Conservation (phyloP, 2,888 invertebrate species). For the Dryococelus australis region DNA sequence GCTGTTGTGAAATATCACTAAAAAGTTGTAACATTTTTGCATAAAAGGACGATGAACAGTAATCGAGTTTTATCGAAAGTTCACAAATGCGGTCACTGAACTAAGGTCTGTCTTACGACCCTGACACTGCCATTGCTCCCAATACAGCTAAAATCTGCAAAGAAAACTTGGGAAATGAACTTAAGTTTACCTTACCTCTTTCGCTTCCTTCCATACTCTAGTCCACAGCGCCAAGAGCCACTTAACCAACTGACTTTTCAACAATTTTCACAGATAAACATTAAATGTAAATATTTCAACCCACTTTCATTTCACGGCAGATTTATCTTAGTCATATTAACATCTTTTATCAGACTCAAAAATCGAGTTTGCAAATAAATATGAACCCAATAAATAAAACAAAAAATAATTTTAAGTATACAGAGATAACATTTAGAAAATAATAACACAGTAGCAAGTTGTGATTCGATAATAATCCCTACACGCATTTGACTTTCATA, state of each 20-base stretch:
- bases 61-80: not conserved
- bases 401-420: not conserved
- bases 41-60: not conserved
- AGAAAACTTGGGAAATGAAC: constrained; percentile 33
- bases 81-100: constrained; percentile 66
- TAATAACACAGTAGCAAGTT: not conserved
- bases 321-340: not conserved
- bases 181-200: constrained; percentile 54
- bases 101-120: constrained; percentile 65
- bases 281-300: constrained; percentile 49
- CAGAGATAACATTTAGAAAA: not conserved
- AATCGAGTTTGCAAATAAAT: no score
- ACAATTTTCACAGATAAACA: constrained; percentile 25
- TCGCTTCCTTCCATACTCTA: constrained; percentile 56
- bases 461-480: not conserved
- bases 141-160: constrained; percentile 46
- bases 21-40: not conserved
- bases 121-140: constrained; percentile 69
- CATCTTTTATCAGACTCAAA: not conserved
- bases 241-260: constrained; percentile 18
- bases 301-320: constrained; percentile 51
- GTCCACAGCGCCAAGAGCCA: not conserved
- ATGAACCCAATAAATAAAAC: no score
- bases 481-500: not conserved
- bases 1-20: not conserved